These are phyloP conservation scores for Neotoma lepida DNA, from an alignment of 2,113 vertebrate species.

Conservation along the genomic window DNA sequence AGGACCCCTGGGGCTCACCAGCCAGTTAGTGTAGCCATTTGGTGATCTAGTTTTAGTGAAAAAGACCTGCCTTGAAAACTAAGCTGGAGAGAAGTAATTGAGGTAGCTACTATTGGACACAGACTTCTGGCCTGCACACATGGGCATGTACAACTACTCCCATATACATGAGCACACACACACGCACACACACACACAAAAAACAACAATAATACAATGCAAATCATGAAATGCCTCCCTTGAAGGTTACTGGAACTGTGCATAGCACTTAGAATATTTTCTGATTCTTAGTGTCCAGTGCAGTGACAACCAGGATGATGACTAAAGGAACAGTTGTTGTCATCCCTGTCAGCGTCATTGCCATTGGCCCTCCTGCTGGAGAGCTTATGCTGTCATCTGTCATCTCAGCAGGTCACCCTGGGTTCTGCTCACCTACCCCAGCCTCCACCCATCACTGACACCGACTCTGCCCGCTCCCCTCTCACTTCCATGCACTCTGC, in stretches of 20 bases:
- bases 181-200: background rate
- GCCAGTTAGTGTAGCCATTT: background rate
- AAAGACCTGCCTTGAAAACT: background rate
- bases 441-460: background rate
- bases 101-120: background rate
- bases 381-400: background rate
- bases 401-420: background rate
- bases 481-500: accelerated
- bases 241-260: background rate
- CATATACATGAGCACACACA: background rate
- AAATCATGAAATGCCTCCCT: background rate
- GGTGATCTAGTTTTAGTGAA: background rate
- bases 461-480: background rate
- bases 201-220: background rate
- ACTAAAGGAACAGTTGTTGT: accelerated
- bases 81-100: background rate
- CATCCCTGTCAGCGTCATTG: background rate
- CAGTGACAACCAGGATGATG: background rate
- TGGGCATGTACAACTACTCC: background rate
- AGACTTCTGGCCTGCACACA: background rate
- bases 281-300: background rate
- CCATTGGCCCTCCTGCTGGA: background rate
- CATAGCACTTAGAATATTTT: background rate
- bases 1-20: too few species aligned
- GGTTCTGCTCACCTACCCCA: background rate